A percentile compares a stretch with the other conserved stretches of the same genome.
phyloP scores from a whole-genome alignment of 2,888 invertebrate genomes.

The Andrena bucephala region DNA sequence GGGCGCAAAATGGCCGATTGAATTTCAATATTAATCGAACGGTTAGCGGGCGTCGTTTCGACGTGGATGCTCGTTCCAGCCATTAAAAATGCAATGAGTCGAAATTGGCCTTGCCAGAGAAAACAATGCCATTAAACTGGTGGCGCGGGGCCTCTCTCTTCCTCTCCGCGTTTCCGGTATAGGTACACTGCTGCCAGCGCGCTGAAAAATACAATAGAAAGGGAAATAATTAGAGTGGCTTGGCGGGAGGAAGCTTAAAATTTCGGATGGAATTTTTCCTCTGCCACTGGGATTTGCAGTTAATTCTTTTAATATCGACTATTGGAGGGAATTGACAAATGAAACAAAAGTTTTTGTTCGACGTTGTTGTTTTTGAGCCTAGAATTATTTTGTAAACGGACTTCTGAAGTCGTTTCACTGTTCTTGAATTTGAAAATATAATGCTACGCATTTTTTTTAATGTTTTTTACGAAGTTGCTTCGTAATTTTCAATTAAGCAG shows the following conservation, averaged over 20 bases:
- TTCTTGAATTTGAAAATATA: no score
- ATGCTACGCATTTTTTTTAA: no score
- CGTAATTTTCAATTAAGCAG: neutral
- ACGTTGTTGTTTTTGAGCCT: neutral
- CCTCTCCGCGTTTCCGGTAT: constrained; percentile 14
- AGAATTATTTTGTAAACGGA: no score
- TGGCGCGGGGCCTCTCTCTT: neutral
- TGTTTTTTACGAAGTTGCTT: neutral
- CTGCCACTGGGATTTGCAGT: neutral
- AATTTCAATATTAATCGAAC: constrained; percentile 61
- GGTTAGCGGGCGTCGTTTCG: constrained; percentile 19
- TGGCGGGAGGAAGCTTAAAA: neutral
- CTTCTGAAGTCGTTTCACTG: no score
- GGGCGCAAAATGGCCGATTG: constrained; percentile 48
- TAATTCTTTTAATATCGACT: neutral
- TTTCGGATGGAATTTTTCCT: constrained; percentile 4
- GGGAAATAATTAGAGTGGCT: neutral
- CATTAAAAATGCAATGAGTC: constrained; percentile 52
- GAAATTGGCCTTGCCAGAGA: constrained; percentile 50
- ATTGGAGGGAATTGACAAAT: neutral
- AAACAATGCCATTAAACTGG: constrained; percentile 49
- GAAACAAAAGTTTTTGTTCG: neutral
- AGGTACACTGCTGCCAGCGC: neutral
- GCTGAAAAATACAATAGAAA: neutral
- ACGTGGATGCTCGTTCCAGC: constrained; percentile 29